phyloP scores from a whole-genome alignment of 2,797 vertebrate species.

The Microctenopoma lineatum region DNA sequence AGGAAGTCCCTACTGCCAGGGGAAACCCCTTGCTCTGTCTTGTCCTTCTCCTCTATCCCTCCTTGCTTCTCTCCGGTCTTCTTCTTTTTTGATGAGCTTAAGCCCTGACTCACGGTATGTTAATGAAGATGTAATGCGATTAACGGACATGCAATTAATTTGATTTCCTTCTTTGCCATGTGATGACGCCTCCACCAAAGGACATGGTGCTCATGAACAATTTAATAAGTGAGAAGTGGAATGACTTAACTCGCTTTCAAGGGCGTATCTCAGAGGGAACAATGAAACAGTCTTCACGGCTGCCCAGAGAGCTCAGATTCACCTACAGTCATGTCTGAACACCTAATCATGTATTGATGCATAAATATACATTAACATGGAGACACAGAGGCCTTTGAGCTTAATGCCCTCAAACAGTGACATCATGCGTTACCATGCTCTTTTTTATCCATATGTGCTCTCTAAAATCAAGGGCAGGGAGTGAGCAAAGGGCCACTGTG shows the following conservation, averaged over 20 bases:
- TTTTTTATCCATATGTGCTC: too few species aligned
- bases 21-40: constrained; percentile 65
- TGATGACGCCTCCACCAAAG: constrained; percentile 81
- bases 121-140: constrained; percentile 87
- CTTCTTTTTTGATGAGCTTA: constrained; percentile 69
- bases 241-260: constrained; percentile 52
- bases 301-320: constrained; percentile 40
- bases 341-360: background rate
- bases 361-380: background rate
- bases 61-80: constrained; percentile 37
- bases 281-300: constrained; percentile 39
- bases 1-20: constrained; percentile 51
- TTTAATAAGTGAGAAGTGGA: constrained; percentile 38
- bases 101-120: constrained; percentile 83
- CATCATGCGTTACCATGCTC: constrained; percentile 22
- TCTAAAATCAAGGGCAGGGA: too few species aligned
- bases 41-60: constrained; percentile 36
- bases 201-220: constrained; percentile 70
- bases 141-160: constrained; percentile 86
- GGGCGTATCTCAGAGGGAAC: constrained; percentile 45
- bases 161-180: constrained; percentile 77
- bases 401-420: constrained; percentile 3
- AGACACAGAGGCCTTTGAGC: background rate
- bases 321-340: constrained; percentile 23
- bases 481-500: too few species aligned